phyloP scores from a whole-genome alignment of 1,140 invertebrate species.

The Druon quercuslanigerum region DNA sequence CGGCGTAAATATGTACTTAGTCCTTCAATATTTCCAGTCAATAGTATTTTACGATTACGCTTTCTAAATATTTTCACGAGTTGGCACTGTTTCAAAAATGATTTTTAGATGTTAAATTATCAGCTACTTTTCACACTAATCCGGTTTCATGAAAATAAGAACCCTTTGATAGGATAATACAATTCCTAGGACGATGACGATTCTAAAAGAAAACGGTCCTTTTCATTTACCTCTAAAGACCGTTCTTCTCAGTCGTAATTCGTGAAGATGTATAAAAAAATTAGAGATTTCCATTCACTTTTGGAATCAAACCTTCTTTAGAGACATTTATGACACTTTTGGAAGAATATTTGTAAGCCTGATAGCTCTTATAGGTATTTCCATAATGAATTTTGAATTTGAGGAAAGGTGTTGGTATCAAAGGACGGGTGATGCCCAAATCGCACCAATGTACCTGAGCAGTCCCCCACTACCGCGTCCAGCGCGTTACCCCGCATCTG shows the following conservation, averaged over 20 bases:
- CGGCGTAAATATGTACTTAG: too few species aligned
- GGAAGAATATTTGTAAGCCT: not conserved
- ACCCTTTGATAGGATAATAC: not conserved
- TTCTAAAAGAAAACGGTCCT: not conserved
- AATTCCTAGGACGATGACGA: not conserved
- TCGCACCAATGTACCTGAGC: too few species aligned
- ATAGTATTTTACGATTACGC: not conserved
- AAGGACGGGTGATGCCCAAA: not conserved
- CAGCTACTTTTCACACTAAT: not conserved
- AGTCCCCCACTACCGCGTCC: too few species aligned
- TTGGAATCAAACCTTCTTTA: not conserved
- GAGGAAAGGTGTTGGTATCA: too few species aligned
- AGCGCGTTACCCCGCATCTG: too few species aligned
- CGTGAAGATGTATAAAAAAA: slow-evolving; percentile 4
- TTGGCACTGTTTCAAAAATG: slow-evolving; percentile 24
- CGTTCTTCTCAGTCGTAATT: slow-evolving; percentile 9
- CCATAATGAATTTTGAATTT: too few species aligned
- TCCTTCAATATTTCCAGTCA: not conserved
- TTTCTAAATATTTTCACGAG: not conserved
- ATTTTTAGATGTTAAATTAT: not conserved
- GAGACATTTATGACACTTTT: not conserved
- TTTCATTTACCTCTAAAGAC: slow-evolving; percentile 7
- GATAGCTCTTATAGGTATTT: too few species aligned
- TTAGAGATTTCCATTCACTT: not conserved
- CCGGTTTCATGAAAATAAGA: not conserved